A percentile compares a stretch with the other conserved stretches of the same genome.
phyloP scores from a whole-genome alignment of 2,797 vertebrate genomes.

The Uromys caudimaculatus region DNA sequence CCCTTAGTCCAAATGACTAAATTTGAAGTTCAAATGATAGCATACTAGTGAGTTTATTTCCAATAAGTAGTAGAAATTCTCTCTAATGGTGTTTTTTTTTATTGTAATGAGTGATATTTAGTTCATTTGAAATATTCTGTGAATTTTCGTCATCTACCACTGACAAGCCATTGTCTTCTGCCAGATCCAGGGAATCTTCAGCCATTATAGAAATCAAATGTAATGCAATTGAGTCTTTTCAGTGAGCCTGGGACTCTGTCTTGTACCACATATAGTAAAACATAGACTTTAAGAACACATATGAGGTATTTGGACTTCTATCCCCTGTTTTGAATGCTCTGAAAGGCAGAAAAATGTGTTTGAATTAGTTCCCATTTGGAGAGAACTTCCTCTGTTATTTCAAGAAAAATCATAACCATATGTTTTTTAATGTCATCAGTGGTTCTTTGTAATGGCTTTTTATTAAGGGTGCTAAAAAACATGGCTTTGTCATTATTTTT shows the following conservation, averaged over 20 bases:
- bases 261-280: background rate
- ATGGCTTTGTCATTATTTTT: slow-evolving; percentile 23
- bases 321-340: slow-evolving; percentile 45
- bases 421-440: background rate
- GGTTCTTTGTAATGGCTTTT: background rate
- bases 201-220: background rate
- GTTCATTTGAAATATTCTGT: background rate
- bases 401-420: slow-evolving; percentile 35
- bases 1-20: background rate
- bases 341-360: background rate
- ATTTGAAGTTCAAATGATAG: background rate
- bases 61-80: background rate
- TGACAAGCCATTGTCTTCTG: background rate
- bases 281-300: background rate
- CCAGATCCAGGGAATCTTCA: background rate
- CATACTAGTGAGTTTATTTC: background rate
- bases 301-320: background rate
- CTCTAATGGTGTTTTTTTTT: background rate
- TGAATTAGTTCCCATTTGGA: slow-evolving; percentile 31
- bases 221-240: background rate
- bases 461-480: background rate
- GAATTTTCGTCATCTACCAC: background rate
- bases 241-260: background rate
- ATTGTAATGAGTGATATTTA: background rate
- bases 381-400: slow-evolving; percentile 4